phyloP scores from a whole-genome alignment of 2,113 vertebrate genomes.

The Xenopus tropicalis region UCB_Xtro_10.0 CM004444.2:128888001-128888500 shows the following conservation, averaged over 20 bases:
- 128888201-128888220: constrained; percentile 41
- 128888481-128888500: constrained; percentile 23
- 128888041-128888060: constrained; percentile 31
- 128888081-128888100: constrained; percentile 1
- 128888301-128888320: constrained; percentile 45
- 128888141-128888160: constrained; percentile 39
- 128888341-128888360: constrained; percentile 28
- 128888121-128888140: constrained; percentile 37
- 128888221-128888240: constrained; percentile 9
- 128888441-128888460: constrained; percentile 28
- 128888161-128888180: constrained; percentile 30
- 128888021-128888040: too few relatives aligned
- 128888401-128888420: constrained; percentile 20
- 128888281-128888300: constrained; percentile 42
- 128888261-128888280: constrained; percentile 27
- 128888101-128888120: neutral
- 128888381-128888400: constrained; percentile 25
- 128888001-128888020: too few relatives aligned
- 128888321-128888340: constrained; percentile 45
- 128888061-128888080: constrained; percentile 26
- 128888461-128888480: neutral
- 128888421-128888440: constrained; percentile 33
- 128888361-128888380: constrained; percentile 24
- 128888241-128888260: constrained; percentile 32
- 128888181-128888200: constrained; percentile 26